Evolutionary conservation across 2,113 vertebrate species (phyloP).

Genomic region (Tympanuchus pallidicinctus): DNA sequence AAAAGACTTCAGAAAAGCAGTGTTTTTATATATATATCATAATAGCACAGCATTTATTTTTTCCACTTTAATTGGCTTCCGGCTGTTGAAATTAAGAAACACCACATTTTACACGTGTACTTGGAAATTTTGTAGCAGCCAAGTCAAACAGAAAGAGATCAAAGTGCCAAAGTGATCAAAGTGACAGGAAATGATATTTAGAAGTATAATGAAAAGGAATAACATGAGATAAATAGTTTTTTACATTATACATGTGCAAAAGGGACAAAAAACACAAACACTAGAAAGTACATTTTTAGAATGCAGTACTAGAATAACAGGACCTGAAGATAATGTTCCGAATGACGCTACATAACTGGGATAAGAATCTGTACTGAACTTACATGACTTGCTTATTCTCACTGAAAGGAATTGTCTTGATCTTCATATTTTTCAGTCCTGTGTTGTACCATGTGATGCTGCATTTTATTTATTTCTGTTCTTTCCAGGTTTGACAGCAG

Average conservation of each 20-base stretch:
- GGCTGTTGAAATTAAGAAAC: not conserved
- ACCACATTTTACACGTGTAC: not conserved
- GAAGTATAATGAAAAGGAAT: constrained; percentile 37
- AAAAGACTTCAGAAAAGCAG: not conserved
- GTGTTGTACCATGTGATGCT: not conserved
- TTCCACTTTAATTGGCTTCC: not conserved
- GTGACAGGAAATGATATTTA: constrained; percentile 16
- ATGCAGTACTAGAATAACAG: not conserved
- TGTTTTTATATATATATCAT: not conserved
- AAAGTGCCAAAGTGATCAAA: constrained; percentile 48
- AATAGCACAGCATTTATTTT: not conserved
- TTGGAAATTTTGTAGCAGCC: not conserved
- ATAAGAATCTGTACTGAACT: not conserved
- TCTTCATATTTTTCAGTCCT: not conserved
- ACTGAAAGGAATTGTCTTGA: not conserved
- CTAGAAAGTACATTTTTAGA: not conserved
- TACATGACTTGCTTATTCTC: not conserved
- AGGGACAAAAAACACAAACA: not conserved
- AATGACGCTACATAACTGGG: not conserved
- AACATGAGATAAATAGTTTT: constrained; percentile 15
- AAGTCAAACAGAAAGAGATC: constrained; percentile 48
- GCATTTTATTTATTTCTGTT: constrained; percentile 24
- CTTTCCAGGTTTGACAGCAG: constrained; percentile 87
- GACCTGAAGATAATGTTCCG: not conserved
- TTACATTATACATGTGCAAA: not conserved